phyloP scores from a whole-genome alignment of 30 jellyfish, hydroid and myxozoan species.

The Cassiopea xamachana region DNA sequence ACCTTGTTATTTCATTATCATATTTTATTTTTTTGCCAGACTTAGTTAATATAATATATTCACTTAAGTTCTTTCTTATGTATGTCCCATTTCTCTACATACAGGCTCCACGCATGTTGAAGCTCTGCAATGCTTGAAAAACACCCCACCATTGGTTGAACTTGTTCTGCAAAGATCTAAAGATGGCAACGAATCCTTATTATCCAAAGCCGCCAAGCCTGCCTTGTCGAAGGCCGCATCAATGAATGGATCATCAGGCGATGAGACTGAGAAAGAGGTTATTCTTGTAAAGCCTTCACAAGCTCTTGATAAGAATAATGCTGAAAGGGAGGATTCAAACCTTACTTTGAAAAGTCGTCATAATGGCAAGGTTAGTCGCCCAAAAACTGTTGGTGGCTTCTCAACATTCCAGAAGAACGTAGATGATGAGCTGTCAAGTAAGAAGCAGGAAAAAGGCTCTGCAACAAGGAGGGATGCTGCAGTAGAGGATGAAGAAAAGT shows the following conservation, averaged over 20 bases:
- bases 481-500: conserved; percentile 13
- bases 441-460: not conserved
- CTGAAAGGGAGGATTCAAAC: conserved; percentile 34
- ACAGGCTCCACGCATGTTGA: conserved; percentile 79
- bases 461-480: conserved; percentile 14
- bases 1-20: too few relatives aligned
- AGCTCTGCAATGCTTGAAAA: conserved; percentile 74
- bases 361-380: not conserved
- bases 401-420: conserved; percentile 50
- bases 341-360: not conserved
- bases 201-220: conserved; percentile 33
- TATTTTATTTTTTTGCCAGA: too few relatives aligned
- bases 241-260: not conserved
- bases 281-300: conserved; percentile 34
- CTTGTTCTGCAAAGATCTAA: conserved; percentile 63
- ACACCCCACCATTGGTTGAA: conserved; percentile 96
- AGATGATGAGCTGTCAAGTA: not conserved
- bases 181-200: conserved; percentile 50
- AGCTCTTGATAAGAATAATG: conserved; percentile 37
- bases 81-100: not conserved
- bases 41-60: too few relatives aligned
- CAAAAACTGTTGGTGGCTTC: conserved; percentile 54
- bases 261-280: conserved; percentile 40
- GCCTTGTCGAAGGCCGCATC: conserved; percentile 5
- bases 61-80: too few relatives aligned